Conservation (phyloP, 2,888 invertebrate genomes). For the Pinctada fucata region DNA sequence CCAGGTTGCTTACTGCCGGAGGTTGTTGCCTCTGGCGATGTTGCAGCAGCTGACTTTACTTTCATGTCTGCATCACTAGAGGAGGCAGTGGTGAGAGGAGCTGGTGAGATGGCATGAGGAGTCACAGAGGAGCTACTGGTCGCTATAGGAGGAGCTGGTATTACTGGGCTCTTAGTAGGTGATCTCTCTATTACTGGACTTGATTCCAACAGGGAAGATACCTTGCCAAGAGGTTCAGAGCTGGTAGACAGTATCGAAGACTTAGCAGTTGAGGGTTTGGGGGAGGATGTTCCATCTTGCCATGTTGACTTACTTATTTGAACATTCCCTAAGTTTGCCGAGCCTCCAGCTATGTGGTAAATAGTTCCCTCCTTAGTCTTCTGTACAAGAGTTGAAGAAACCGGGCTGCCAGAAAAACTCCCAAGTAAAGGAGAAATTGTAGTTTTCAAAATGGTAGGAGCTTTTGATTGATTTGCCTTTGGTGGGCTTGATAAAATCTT, state of each 20-base stretch:
- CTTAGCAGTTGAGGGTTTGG: constrained; percentile 1
- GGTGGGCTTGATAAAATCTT: constrained; percentile 51
- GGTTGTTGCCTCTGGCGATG: not conserved
- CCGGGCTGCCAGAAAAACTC: constrained; percentile 20
- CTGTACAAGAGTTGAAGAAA: constrained; percentile 13
- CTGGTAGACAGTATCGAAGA: constrained; percentile 26
- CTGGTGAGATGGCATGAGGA: not conserved
- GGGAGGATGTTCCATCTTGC: not conserved
- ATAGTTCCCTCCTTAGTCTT: constrained; percentile 23
- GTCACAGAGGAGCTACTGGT: too few relatives aligned
- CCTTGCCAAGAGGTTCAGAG: constrained; percentile 65
- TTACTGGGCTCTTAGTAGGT: constrained; percentile 6
- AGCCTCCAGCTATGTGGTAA: constrained; percentile 29
- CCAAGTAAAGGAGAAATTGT: constrained; percentile 19
- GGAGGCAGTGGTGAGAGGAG: not conserved
- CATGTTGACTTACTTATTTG: constrained; percentile 27
- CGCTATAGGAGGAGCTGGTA: constrained; percentile 9
- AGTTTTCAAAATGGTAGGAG: constrained; percentile 13
- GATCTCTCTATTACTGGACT: constrained; percentile 55
- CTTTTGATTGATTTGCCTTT: not conserved
- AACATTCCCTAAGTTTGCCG: constrained; percentile 39
- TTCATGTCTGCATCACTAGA: not conserved
- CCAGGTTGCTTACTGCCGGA: constrained; percentile 23
- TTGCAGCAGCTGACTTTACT: not conserved
- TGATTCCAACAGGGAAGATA: constrained; percentile 65